Evolutionary conservation across 35 echinoderm and acorn worm genomes (phyloP).

Genomic region (Stichopus chloronotus): DNA sequence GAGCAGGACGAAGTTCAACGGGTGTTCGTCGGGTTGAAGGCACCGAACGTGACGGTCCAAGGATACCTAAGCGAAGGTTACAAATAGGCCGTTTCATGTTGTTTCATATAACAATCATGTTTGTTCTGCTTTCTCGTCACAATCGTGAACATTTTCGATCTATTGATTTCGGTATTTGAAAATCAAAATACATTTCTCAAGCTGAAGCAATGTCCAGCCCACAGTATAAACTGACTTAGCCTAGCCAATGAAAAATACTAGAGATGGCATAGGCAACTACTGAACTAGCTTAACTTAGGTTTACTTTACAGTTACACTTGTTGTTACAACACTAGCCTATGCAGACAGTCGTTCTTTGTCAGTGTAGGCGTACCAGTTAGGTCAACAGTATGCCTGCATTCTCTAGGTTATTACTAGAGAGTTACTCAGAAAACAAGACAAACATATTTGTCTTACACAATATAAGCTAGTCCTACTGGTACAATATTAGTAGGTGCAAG

Average conservation of each 20-base stretch:
- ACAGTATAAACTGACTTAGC: not conserved
- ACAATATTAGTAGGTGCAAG: no score
- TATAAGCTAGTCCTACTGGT: no score
- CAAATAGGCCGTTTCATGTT: not conserved
- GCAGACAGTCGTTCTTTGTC: no score
- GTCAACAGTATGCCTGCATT: no score
- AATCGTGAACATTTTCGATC: not conserved
- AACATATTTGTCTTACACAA: no score
- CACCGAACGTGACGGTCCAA: slow-evolving; percentile 33
- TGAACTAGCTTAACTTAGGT: no score
- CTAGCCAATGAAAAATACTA: not conserved
- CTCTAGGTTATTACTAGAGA: no score
- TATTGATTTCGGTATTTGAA: not conserved
- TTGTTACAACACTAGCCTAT: no score
- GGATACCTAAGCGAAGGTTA: slow-evolving; percentile 37
- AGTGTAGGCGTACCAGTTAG: no score
- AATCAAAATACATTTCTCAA: not conserved
- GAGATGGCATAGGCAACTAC: not conserved
- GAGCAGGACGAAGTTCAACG: slow-evolving; percentile 17
- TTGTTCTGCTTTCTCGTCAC: not conserved
- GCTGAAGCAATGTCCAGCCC: not conserved
- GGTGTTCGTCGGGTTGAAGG: slow-evolving; percentile 18
- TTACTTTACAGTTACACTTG: no score
- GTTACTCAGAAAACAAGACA: no score
- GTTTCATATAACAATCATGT: not conserved